Conservation (phyloP, 2,797 vertebrate genomes). For the Danio albolineatus region DNA sequence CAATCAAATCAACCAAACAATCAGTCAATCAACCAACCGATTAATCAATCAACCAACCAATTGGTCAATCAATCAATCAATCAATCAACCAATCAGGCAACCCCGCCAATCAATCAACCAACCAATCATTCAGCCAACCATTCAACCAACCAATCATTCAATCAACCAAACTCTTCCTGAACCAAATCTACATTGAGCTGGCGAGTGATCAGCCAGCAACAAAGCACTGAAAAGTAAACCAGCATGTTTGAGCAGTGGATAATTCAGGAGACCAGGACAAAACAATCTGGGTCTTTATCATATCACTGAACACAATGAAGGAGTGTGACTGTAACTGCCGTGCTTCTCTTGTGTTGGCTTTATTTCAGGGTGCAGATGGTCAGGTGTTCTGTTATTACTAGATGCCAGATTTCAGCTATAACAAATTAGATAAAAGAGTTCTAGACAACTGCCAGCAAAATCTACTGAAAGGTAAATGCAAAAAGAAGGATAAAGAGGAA, state of each 20-base stretch:
- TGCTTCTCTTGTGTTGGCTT: not conserved
- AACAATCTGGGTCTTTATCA: not conserved
- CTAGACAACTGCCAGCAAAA: not conserved
- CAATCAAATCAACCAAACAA: too few relatives aligned
- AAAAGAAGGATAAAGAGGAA: not conserved
- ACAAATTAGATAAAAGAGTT: not conserved
- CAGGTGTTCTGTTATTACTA: not conserved
- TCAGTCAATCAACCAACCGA: too few relatives aligned
- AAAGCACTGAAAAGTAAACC: not conserved
- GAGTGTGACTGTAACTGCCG: not conserved
- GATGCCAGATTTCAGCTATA: constrained; percentile 2
- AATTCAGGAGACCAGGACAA: not conserved
- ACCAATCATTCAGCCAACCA: too few relatives aligned
- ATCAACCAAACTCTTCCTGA: too few relatives aligned
- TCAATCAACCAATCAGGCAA: too few relatives aligned
- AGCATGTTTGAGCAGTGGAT: not conserved
- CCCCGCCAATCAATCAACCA: too few relatives aligned
- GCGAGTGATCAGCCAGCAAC: not conserved
- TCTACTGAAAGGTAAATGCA: not conserved
- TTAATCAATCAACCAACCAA: too few relatives aligned
- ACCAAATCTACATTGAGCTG: not conserved
- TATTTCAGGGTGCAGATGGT: not conserved
- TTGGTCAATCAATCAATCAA: too few relatives aligned
- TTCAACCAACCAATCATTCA: too few relatives aligned
- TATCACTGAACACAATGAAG: constrained; percentile 2